Evolutionary conservation across 2,113 vertebrate species (phyloP), one percentile per base, ranked within the genome.

Genomic region (Gasterosteus aculeatus): DNA sequence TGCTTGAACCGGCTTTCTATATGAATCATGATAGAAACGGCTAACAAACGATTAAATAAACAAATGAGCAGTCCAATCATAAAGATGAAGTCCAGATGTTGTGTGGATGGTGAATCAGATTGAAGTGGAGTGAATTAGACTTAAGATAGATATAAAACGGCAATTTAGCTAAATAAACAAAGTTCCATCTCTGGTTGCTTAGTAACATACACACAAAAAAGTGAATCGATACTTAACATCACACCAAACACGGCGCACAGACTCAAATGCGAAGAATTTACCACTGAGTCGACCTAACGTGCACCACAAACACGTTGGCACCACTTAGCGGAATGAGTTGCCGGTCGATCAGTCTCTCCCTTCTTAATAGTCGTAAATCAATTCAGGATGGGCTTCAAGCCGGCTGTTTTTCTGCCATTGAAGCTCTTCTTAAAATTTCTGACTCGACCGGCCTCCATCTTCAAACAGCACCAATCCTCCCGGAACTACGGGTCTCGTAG

Each of bases 401-500:
- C 84, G 84, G 85, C 66, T 89, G 78, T 86, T 92, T 91, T 90
- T 83, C 82, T 75, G 54, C 85, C 80, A 74, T 87, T 83, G 85
- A 82, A 82, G 31, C 68, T 22, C 63, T 84, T 77, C 29, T 68
- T 76, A 77, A 77, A 85, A 59, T 56, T 57, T 70, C 59, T 51
- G 62, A 78, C 78, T 85, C 38, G 63, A 78, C 86, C 87, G 85
- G 83, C 42, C 64, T 75, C 72, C 87, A 82, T 79, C 75, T 88
- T 85, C 81, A 89, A 72, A 56, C 76, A 22, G 22, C 79, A 65
- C 57, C 39, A 65, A 60, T 63, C 74, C 33, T 38, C 49, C 74
- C 47, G 49, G 77, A 68, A 66, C 73, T 63, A 69, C 75, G 58
- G 66, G 80, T 29, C 53, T 12, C 2, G 53, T 33, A 57, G 38